Conservation (phyloP, 92 coral and sea anemone species). For the Palythoa caribaeorum region DNA sequence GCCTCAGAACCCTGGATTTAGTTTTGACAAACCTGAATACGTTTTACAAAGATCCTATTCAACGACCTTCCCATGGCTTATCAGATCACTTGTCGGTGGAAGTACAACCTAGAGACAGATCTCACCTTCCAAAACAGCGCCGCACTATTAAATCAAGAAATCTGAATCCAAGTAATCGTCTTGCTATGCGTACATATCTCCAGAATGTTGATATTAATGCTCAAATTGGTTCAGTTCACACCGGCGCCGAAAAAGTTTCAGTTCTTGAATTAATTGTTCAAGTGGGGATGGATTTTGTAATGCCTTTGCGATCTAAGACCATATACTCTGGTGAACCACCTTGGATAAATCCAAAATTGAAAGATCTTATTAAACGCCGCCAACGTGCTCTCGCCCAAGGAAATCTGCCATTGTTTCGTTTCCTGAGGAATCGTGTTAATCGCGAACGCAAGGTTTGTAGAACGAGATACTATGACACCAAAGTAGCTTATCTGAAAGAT, state of each 20-base stretch:
- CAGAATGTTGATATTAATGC: slow-evolving; percentile 7
- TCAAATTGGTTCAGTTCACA: slow-evolving; percentile 4
- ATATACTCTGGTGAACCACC: slow-evolving; percentile 2
- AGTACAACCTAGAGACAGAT: background rate
- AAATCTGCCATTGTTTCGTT: too few species aligned
- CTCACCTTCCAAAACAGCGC: slow-evolving; percentile 7
- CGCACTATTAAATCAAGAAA: slow-evolving; percentile 3
- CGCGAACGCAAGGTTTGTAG: too few species aligned
- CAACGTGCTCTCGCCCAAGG: too few species aligned
- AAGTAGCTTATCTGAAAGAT: too few species aligned
- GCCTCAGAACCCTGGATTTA: too few species aligned
- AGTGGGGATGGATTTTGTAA: background rate
- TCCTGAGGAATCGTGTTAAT: too few species aligned
- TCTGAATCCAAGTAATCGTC: slow-evolving; percentile 1
- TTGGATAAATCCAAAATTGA: background rate
- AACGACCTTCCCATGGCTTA: slow-evolving; percentile 7
- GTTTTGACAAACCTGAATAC: too few species aligned
- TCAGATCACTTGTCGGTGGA: background rate
- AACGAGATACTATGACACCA: too few species aligned
- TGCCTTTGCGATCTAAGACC: slow-evolving; percentile 2
- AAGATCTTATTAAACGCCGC: slow-evolving; percentile 6
- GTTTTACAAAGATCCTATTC: background rate
- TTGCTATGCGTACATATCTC: background rate
- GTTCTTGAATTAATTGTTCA: background rate
- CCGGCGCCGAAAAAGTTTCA: slow-evolving; percentile 3